These are phyloP conservation scores for Hypotaenidia okinawae DNA, from an alignment of 2,797 vertebrate species.

Conservation along the genomic window DNA sequence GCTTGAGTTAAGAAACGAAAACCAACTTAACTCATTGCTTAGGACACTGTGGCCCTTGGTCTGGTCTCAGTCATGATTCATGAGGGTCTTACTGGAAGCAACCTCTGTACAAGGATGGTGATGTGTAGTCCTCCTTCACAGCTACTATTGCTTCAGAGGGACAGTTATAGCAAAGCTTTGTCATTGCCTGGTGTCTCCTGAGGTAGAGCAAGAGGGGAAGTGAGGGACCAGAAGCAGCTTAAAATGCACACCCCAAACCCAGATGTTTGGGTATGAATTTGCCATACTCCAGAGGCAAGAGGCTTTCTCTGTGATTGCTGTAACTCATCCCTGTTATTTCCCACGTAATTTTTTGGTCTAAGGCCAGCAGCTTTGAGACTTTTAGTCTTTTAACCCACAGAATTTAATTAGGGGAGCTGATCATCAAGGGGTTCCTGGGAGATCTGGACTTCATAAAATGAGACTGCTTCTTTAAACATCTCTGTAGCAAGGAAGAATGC, in stretches of 20 bases:
- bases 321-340: background rate
- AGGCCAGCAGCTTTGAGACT: background rate
- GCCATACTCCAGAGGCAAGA: background rate
- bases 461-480: background rate
- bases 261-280: background rate
- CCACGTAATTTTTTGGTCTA: background rate
- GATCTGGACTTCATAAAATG: background rate
- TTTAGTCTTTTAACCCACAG: background rate
- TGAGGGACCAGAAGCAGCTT: background rate
- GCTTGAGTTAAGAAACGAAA: background rate
- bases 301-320: background rate
- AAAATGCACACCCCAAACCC: accelerated
- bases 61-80: background rate
- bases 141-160: accelerated
- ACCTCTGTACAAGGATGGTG: background rate
- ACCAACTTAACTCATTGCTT: background rate
- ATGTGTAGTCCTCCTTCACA: background rate
- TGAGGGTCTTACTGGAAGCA: background rate
- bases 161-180: background rate
- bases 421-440: background rate
- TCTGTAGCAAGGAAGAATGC: background rate
- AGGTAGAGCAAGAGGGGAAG: background rate
- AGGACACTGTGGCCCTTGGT: background rate
- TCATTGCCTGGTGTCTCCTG: background rate
- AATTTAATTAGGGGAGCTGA: background rate